Evolutionary conservation across 1,140 invertebrate species (phyloP).

Genomic region (Drosophila tropicalis): DNA sequence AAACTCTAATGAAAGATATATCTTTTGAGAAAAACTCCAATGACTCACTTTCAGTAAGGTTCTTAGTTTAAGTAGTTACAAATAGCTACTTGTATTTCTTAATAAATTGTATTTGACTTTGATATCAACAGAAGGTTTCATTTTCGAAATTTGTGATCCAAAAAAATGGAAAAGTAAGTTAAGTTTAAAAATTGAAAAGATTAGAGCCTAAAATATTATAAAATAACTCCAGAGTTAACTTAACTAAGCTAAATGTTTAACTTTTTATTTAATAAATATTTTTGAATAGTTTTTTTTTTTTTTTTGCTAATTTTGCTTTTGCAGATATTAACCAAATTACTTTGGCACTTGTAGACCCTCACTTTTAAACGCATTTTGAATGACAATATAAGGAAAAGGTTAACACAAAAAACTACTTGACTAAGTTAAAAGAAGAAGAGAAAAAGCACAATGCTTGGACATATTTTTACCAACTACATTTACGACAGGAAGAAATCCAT

Average conservation of each 20-base stretch:
- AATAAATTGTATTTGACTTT: too few relatives aligned
- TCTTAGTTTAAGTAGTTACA: background rate
- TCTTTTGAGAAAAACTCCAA: background rate
- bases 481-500: constrained; percentile 80
- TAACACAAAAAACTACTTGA: constrained; percentile 13
- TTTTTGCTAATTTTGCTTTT: background rate
- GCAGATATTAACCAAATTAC: background rate
- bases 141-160: too few relatives aligned
- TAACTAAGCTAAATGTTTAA: too few relatives aligned
- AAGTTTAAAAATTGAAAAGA: too few relatives aligned
- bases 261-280: too few relatives aligned
- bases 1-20: background rate
- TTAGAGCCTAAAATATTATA: too few relatives aligned
- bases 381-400: constrained; percentile 12
- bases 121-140: too few relatives aligned
- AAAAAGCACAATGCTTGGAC: constrained; percentile 33
- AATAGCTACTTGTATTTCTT: too few relatives aligned
- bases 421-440: background rate
- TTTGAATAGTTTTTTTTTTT: too few relatives aligned
- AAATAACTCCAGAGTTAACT: too few relatives aligned
- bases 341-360: constrained; percentile 1
- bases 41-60: background rate
- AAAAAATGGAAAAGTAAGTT: too few relatives aligned
- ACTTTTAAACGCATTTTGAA: background rate
- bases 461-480: constrained; percentile 57